Base-by-base conservation (phyloP, 2,113 vertebrate species). In the Myotis davidii region DNA sequence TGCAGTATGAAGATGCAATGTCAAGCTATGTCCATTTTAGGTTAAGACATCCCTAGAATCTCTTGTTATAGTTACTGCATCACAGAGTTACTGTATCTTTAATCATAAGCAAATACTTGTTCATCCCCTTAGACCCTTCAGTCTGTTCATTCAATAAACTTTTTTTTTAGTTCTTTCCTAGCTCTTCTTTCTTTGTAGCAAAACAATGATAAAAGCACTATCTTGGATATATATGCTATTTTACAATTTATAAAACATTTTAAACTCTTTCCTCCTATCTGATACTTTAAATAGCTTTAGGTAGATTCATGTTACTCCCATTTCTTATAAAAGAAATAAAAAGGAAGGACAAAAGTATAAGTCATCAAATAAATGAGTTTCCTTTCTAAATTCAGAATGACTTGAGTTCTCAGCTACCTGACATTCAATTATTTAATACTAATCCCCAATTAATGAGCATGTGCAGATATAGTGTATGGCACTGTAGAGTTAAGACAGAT, bases 381-480 rank as follows among this genome's bases (percentile, higher is more conserved):
- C 13, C 91, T 95, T 74, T 10, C 29, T 95, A 69, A 72, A 17
- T 82, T 70, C 12, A 87, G 34, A 89, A 86, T 72, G 69, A 45
- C 21, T 37, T 39, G 54, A 70, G 7, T 50, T 88, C 74, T 85
- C 52, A 77, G 21, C 5, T 88, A 2, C n/a, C 45, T 82, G 20
- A 27, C 1, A 79, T 92, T 87, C 56, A 87, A 27, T 4, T 74
- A 4, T 48, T 86, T 67, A 91, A 45, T 52, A 59, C 29, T 72
- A 69, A 85, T 27, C 37, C 12, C 37, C 21, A 83, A 12, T 37
- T 9, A 64, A 89, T 64, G 42, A 79, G 0, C 20, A 77, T 52
- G 18, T 34, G 10, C n/a, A 56, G 29, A 59, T 13, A 50, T 12
- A 76, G 10, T 64, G 0, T 21, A 34, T 84, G 34, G 21, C 76